Base-by-base conservation (phyloP, 2,888 invertebrate genomes). In the Azorinus chamasolen region DNA sequence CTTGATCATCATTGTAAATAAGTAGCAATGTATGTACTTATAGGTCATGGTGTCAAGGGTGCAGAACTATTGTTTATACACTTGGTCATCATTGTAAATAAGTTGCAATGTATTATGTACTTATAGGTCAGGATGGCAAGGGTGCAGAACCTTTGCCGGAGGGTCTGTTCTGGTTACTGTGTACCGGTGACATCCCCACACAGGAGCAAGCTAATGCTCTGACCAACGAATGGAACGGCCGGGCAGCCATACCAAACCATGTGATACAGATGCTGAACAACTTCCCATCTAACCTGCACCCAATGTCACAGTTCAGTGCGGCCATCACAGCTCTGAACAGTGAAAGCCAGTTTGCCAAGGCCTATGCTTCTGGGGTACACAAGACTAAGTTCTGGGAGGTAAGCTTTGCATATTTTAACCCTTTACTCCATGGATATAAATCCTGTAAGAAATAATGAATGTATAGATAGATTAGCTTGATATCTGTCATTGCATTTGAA, bases 301-400 rank as follows among this genome's bases (percentile, higher is more conserved):
- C 98, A 1, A 98, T 98, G 98, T 96, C 97, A 0, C 98, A 98
- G 94, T 96, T 98, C 92, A 96, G 96, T 27, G 96, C 97, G 1
- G 98, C 98, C 27, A 95, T 98, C 84, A 97, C 97, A 20, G 96
- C 97, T 2, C 95, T 98, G 83, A 98, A 98, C 94, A 96, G 96
- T 91, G 98, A 98, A 94, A 97, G 97, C 91, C 95, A 96, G 91
- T 98, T 97, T 94, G 97, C 96, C 12, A 96, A 97, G 92, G 98
- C 98, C 0, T 98, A 98, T 94, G 94, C 95, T 16, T 95, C 96
- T 83, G 98, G 98, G 50, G 96, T 97, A 0, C 96, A 96, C 93
- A 98, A 98, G 93, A 94, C 95, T 64, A 96, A 96, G 89, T 98
- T 97, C 93, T 98, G 98, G 98, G 97, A 98, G 94, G 95, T 95